phyloP scores from a whole-genome alignment of 2,797 vertebrate species.

The Cuculus canorus region DNA sequence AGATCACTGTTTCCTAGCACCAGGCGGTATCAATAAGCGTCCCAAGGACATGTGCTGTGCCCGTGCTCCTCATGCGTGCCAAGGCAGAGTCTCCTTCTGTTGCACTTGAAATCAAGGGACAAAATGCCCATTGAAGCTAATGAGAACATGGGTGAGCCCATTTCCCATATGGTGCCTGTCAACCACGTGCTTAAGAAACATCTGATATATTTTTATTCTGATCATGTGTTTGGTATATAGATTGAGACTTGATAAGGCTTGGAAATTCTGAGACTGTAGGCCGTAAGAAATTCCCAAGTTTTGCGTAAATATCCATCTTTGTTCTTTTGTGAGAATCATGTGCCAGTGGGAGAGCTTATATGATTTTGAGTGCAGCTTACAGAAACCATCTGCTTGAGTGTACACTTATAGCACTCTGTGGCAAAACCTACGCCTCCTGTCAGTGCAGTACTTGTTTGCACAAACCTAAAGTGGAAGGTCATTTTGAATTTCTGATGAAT shows the following conservation, averaged over 20 bases:
- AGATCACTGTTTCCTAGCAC: not conserved
- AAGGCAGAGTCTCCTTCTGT: not conserved
- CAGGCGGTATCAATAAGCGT: not conserved
- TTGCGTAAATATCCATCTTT: constrained; percentile 40
- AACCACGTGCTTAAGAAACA: constrained; percentile 58
- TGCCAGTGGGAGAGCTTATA: not conserved
- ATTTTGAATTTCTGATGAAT: constrained; percentile 41
- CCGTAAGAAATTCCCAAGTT: constrained; percentile 36
- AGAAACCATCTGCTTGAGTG: constrained; percentile 35
- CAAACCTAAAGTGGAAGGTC: not conserved
- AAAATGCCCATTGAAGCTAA: constrained; percentile 5
- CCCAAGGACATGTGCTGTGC: not conserved
- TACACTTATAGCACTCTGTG: not conserved
- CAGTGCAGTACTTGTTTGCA: not conserved
- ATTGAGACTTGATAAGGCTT: not conserved
- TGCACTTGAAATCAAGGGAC: not conserved
- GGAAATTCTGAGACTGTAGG: not conserved
- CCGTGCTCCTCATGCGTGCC: not conserved
- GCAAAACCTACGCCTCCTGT: not conserved
- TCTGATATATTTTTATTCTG: constrained; percentile 52
- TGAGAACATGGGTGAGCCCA: constrained; percentile 39
- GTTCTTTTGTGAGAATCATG: constrained; percentile 41
- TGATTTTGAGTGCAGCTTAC: constrained; percentile 24
- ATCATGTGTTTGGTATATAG: constrained; percentile 28
- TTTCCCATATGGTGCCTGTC: constrained; percentile 72